Evolutionary conservation across 2,113 vertebrate species (phyloP).

Genomic region (Rhinichthys klamathensis): DNA sequence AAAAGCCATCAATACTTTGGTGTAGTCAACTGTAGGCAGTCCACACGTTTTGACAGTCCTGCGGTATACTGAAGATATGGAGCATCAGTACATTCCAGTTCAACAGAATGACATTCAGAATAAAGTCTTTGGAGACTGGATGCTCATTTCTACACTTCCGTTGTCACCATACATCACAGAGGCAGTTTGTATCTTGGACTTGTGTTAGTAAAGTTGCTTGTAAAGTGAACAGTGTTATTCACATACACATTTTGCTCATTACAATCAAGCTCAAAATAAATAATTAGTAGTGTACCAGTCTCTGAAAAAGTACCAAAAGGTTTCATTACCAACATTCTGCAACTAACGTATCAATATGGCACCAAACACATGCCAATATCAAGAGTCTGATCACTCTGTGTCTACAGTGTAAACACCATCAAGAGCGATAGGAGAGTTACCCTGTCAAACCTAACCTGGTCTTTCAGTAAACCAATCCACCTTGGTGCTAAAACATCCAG

Average conservation of each 20-base stretch:
- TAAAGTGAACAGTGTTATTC: neutral
- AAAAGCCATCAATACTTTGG: neutral
- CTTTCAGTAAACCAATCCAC: conserved; percentile 14
- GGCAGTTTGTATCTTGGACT: conserved; percentile 7
- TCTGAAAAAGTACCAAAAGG: neutral
- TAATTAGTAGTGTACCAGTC: conserved; percentile 49
- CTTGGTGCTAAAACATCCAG: conserved; percentile 32
- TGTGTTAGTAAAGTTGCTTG: neutral
- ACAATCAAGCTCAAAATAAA: conserved; percentile 33
- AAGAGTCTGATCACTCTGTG: neutral
- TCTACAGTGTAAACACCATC: conserved; percentile 27
- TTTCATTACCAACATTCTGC: neutral
- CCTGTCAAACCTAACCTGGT: conserved; percentile 24
- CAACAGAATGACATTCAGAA: neutral
- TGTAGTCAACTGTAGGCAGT: conserved; percentile 9
- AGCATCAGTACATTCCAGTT: neutral
- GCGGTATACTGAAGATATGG: neutral
- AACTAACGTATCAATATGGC: neutral
- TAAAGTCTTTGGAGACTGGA: conserved; percentile 22
- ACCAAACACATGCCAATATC: neutral
- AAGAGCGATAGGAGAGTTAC: conserved; percentile 5
- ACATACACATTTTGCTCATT: neutral
- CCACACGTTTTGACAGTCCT: conserved; percentile 17
- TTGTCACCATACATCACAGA: neutral
- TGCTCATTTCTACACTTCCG: neutral